These are phyloP conservation scores for Gracilinanus agilis DNA, from an alignment of 2,113 vertebrate species.

Conservation along the genomic window DNA sequence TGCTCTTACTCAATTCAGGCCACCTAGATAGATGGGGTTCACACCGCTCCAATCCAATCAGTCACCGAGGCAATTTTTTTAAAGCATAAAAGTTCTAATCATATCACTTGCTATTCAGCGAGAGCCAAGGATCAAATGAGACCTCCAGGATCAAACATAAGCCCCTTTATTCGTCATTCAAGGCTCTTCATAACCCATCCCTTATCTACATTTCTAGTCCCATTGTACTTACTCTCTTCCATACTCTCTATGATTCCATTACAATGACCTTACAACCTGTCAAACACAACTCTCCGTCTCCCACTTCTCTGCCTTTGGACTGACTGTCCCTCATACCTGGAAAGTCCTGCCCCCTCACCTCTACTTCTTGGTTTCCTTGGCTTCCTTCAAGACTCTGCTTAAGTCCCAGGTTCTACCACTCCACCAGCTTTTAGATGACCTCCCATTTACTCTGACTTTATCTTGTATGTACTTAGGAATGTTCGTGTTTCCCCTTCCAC, in stretches of 20 bases:
- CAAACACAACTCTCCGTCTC: not conserved
- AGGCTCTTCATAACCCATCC: not conserved
- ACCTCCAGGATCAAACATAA: not conserved
- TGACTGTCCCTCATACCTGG: not conserved
- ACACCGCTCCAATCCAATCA: not conserved
- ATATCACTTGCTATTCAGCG: not conserved
- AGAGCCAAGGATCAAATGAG: not conserved
- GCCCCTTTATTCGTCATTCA: not conserved
- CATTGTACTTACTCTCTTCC: not conserved
- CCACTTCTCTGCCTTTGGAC: not conserved
- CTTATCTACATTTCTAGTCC: not conserved
- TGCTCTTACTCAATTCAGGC: not conserved
- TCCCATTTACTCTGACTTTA: not conserved
- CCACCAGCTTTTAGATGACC: not conserved
- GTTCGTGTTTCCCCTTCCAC: not conserved
- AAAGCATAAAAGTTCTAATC: not conserved
- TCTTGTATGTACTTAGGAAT: not conserved
- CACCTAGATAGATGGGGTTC: not conserved
- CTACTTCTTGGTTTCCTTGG: not conserved
- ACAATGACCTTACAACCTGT: not conserved
- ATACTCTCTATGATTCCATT: not conserved
- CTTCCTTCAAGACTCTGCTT: not conserved
- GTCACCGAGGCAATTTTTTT: not conserved
- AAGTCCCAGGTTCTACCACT: not conserved
- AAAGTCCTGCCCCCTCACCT: not conserved